phyloP scores from a whole-genome alignment of 2,888 invertebrate genomes.

The Mythimna albipuncta region DNA sequence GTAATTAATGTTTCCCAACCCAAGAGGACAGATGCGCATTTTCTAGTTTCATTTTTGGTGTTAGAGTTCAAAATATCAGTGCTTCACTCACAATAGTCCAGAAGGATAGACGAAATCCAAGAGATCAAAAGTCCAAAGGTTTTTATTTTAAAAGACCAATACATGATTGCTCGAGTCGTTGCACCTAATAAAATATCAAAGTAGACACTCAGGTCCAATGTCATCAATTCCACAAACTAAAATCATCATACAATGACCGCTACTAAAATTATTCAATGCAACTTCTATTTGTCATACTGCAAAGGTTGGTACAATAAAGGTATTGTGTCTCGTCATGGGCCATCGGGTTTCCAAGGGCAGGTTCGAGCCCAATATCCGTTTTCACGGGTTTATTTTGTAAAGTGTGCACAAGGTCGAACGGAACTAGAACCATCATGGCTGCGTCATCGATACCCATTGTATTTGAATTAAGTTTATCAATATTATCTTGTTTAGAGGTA shows the following conservation, averaged over 20 bases:
- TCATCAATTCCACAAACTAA: neutral
- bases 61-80: no score
- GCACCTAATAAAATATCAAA: no score
- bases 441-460: conserved; percentile 19
- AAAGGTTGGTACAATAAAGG: conserved; percentile 38
- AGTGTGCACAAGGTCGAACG: conserved; percentile 53
- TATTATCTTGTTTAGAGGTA: neutral
- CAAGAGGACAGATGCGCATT: neutral
- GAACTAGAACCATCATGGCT: conserved; percentile 14
- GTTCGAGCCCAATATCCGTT: conserved; percentile 56
- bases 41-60: no score
- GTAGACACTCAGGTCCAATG: no score
- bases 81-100: no score
- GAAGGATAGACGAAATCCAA: no score
- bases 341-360: conserved; percentile 57
- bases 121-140: no score
- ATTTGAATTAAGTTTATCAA: neutral
- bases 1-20: no score
- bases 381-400: conserved; percentile 46
- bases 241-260: conserved; percentile 14
- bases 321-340: conserved; percentile 57
- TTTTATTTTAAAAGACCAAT: no score
- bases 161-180: no score
- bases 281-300: conserved; percentile 23
- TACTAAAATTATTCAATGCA: conserved; percentile 24